Base-by-base conservation (phyloP, 2,113 vertebrate genomes). In the Anas platyrhynchos region DNA sequence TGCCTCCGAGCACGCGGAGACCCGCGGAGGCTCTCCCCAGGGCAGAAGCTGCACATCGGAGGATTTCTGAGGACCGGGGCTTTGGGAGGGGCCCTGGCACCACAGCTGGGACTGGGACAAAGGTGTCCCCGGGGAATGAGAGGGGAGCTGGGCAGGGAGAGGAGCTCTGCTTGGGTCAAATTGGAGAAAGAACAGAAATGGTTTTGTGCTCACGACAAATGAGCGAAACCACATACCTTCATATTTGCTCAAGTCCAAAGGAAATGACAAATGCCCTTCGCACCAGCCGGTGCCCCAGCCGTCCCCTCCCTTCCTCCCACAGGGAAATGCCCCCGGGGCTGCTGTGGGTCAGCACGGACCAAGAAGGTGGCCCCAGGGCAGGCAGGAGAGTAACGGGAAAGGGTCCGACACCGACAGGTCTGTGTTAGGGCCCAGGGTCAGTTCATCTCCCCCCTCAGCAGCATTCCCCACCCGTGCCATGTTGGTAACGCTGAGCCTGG, bases 21-120 rank as follows among this genome's bases (percentile, higher is more conserved):
- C 9, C 7, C 27, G 1, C 16, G 31, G 54, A 80, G 69, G 66
- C 34, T 52, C 50, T 17, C 29, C 65, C 29, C 58, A 17, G 0
- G 0, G 7, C 32, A 7, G 3, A 59, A 32, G 22, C 1, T 29
- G 75, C 76, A 43, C 52, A 36, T 13, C 4, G 1, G 10, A 25
- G 55, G 27, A 6, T n/a, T 27, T 72, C 55, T 12, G 38, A 17
- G 8, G 14, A 6, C 9, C 0, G 0, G 23, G 50, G n/a, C 2
- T 22, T 44, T 66, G 66, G 52, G 58, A 63, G 50, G 34, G 43
- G 23, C 67, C 2, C 2, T n/a, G 62, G 27, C 32, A 7, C 22
- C 38, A 20, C 25, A 32, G 32, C 83, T 59, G 43, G 62, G 82
- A 43, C 32, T 0, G 3, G 52, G 68, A 69, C 29, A 55, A 69